Evolutionary conservation across 2,797 vertebrate genomes (phyloP), one percentile per base, ranked within the genome.

Genomic region (Trematomus bernacchii): DNA sequence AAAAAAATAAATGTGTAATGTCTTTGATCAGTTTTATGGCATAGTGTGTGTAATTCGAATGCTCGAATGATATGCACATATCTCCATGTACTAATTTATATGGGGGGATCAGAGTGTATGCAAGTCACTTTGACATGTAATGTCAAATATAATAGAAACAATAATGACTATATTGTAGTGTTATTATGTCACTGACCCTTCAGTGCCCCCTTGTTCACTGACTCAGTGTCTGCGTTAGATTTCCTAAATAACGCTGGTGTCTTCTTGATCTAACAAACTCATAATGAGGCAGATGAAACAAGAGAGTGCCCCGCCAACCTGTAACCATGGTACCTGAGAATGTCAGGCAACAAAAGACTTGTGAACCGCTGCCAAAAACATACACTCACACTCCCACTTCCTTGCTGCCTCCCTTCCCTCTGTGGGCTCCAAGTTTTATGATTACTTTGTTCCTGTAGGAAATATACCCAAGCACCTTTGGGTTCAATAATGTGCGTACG

Each of bases 261-360:
- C 14, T 12, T 68, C 76, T 53, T 33, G 4, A 78, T 51, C 65
- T 46, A 61, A 71, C 64, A 73, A 73, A 81, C 80, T 66, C 62
- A 84, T 81, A 87, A 80, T 44, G 60, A 59, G 50, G 70, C 43
- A 69, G 73, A 90, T 87, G 79, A 79, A 89, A 63, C 58, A n/a
- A 71, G 69, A 65, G 58, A 83, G 77, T 48, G 58, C 67, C 66
- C 74, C 14, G 78, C 80, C 76, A 86, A 93, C 84, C 87, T 92
- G 93, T 93, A 89, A 91, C 93, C 90, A 94, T 93, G 93, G 91
- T 48, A 90, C 90, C 92, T 89, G 91, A 91, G 85, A 94, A 94
- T 94, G 93, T 94, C 91, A 90, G 87, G 69, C 90, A 89, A 95
- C 83, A 94, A 93, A 93, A 93, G 91, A 87, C 65, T 77, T 87